phyloP scores from a whole-genome alignment of 1,140 invertebrate genomes.

The Marisa cornuarietis region DNA sequence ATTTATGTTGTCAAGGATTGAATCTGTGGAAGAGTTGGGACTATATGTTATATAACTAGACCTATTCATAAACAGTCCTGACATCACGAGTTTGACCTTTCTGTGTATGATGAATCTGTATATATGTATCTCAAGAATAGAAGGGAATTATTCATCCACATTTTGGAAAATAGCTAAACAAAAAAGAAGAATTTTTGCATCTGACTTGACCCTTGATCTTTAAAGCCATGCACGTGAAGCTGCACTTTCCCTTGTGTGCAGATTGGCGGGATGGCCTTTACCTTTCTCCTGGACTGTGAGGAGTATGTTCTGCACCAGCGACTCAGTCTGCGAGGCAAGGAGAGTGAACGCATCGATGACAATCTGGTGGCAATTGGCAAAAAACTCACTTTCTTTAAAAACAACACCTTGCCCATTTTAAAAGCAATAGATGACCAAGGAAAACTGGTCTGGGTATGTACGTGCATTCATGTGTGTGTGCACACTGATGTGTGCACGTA shows the following conservation, averaged over 20 bases:
- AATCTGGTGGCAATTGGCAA: constrained; percentile 53
- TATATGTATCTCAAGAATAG: no score
- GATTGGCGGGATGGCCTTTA: constrained; percentile 56
- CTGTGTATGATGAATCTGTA: no score
- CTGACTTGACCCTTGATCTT: no score
- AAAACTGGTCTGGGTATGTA: constrained; percentile 58
- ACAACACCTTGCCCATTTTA: constrained; percentile 54
- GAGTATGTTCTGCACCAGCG: constrained; percentile 53
- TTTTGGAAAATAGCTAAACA: no score
- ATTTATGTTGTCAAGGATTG: no score
- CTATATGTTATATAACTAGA: no score
- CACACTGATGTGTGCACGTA: not conserved
- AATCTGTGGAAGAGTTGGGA: no score
- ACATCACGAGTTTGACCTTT: no score
- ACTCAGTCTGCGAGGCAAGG: constrained; percentile 45
- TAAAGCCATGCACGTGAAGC: not conserved
- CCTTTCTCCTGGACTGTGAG: constrained; percentile 58
- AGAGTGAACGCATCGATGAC: constrained; percentile 50
- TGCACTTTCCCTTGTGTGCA: constrained; percentile 27
- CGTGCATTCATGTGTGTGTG: not conserved
- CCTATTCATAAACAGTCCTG: no score
- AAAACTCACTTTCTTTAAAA: constrained; percentile 53
- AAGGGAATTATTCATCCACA: no score
- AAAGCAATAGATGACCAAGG: constrained; percentile 55
- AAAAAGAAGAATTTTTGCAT: no score